Base-by-base conservation (phyloP, 2,888 invertebrate species). In the Mactromeris polynyma region DNA sequence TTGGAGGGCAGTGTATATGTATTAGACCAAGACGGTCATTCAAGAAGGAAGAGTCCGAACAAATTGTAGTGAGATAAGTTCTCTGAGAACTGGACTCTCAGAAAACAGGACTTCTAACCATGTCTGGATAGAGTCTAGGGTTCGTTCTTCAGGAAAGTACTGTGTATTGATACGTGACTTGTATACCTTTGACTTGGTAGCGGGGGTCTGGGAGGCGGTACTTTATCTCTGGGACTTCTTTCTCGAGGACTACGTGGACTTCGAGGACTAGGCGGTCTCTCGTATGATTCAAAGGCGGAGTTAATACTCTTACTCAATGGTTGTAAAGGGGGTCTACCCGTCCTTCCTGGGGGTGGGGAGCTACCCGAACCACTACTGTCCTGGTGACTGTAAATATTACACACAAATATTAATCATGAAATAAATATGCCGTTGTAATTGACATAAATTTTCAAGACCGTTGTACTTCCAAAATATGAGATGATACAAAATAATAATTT, bases 241-340 rank as follows among this genome's bases (percentile, higher is more conserved):
- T 90, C 84, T 33, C 89, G 83, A 7, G 92, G 83, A 77, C 87
- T 86, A 26, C 58, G 86, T 33, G 73, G 73, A 33, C 87, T 78
- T 36, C 86, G 83, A 38, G 93, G 93, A 54, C 90, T 91, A 33
- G 90, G 90, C n/a, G 93, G 88, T 87, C 94, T 94, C 89, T 95
- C 94, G 80, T 93, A 94, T 0, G 92, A 88, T 79, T 95, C 95
- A 89, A 94, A 94, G 2, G 93, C 93, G 40, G 94, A 94, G 88
- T 94, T 94, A 54, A 93, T 89, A 87, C 94, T 94, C 86, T 93
- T 92, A 73, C 91, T 92, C 2, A 93, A 89, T 0, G 94, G 93
- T 58, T 91, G 93, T 17, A 94, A 64, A 14, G 93, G 93, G 6
- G 93, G 94, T 26, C 93, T 85, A 58, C 89, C 93, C n/a, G 93